Percentiles rank a stretch among this genome's conserved stretches.
These are phyloP conservation scores for Cepaea hortensis DNA, from an alignment of 2,888 invertebrate genomes.

Conservation along the genomic window DNA sequence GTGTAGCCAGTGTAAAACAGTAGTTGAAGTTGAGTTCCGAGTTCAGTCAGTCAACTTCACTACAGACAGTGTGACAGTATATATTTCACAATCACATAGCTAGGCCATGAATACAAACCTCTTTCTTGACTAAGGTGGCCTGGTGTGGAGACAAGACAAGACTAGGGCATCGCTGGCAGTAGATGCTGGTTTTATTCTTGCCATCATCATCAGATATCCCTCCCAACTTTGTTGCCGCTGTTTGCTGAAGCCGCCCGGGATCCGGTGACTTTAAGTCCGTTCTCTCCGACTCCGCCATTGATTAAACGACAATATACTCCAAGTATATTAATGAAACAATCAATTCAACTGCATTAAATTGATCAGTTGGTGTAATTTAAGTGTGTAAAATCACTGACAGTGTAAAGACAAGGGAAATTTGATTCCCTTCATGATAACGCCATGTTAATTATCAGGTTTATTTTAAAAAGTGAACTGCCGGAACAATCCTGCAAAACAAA, in stretches of 20 bases:
- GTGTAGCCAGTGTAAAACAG: too few species aligned
- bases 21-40: too few species aligned
- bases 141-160: slow-evolving; percentile 61
- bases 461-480: not conserved
- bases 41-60: too few species aligned
- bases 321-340: not conserved
- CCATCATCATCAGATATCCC: slow-evolving; percentile 53
- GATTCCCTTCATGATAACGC: slow-evolving; percentile 6
- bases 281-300: slow-evolving; percentile 15
- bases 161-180: slow-evolving; percentile 66
- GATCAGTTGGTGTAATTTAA: not conserved
- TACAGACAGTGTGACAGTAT: too few species aligned
- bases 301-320: not conserved
- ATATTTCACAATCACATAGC: too few species aligned
- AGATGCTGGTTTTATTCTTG: slow-evolving; percentile 62
- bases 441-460: slow-evolving; percentile 10
- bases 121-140: slow-evolving; percentile 60
- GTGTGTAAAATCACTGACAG: not conserved
- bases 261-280: not conserved
- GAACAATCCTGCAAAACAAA: too few species aligned
- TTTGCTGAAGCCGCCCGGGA: not conserved
- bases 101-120: slow-evolving; percentile 55
- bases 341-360: not conserved
- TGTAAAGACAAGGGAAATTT: not conserved
- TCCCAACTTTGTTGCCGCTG: slow-evolving; percentile 16